Evolutionary conservation across 92 coral and sea anemone genomes (phyloP).

Genomic region (Epizoanthus stellaris): DNA sequence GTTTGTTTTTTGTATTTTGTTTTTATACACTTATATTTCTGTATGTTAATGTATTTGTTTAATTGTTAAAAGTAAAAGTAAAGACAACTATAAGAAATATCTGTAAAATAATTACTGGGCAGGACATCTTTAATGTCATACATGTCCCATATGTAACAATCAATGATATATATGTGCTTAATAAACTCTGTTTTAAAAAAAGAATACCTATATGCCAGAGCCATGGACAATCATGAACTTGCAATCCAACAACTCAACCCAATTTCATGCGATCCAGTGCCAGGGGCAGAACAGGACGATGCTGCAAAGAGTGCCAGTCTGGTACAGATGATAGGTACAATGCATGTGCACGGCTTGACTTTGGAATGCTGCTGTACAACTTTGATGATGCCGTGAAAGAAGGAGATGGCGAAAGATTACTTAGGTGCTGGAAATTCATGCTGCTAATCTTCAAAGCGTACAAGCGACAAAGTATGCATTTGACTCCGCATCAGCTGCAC

Average conservation of each 20-base stretch:
- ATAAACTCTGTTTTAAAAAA: too few relatives aligned
- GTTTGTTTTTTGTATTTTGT: too few relatives aligned
- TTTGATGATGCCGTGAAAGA: conserved; percentile 80
- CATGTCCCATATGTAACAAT: too few relatives aligned
- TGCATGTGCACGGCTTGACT: conserved; percentile 47
- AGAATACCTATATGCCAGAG: conserved; percentile 43
- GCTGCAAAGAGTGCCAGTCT: background rate
- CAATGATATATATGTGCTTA: too few relatives aligned
- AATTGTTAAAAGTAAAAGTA: too few relatives aligned
- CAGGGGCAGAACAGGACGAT: conserved; percentile 8
- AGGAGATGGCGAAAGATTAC: conserved; percentile 67
- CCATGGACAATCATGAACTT: conserved; percentile 44
- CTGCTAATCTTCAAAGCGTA: conserved; percentile 47
- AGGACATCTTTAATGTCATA: too few relatives aligned
- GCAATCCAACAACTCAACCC: too few relatives aligned
- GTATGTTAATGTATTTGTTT: too few relatives aligned
- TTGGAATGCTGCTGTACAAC: conserved; percentile 59
- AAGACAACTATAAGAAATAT: too few relatives aligned
- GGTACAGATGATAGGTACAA: conserved; percentile 55
- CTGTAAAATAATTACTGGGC: too few relatives aligned
- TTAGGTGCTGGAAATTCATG: conserved; percentile 62
- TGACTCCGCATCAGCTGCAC: conserved; percentile 55
- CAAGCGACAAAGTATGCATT: conserved; percentile 69
- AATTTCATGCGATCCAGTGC: too few relatives aligned
- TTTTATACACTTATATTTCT: too few relatives aligned